A percentile compares a stretch with the other conserved stretches of the same genome.
Conservation (phyloP, 1,140 invertebrate species). For the Anoplophora glabripennis region DNA sequence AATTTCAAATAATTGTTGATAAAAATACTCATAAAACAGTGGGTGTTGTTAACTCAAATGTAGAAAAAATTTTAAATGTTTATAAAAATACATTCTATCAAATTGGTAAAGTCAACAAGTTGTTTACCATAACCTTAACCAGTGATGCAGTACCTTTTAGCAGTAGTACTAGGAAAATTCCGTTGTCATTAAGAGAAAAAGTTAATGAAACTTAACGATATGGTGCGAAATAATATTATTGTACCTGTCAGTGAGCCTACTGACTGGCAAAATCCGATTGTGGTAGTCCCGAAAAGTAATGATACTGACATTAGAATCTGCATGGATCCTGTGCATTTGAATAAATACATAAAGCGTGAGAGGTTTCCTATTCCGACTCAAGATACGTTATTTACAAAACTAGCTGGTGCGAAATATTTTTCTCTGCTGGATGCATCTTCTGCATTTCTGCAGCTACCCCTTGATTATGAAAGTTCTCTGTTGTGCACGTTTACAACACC, state of each 20-base stretch:
- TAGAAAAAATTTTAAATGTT: neutral
- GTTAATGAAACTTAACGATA: constrained; percentile 12
- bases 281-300: neutral
- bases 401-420: constrained; percentile 17
- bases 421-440: constrained; percentile 14
- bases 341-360: constrained; percentile 15
- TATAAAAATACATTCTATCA: neutral
- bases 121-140: constrained; percentile 6
- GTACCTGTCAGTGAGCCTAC: constrained; percentile 7
- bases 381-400: constrained; percentile 12
- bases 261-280: constrained; percentile 1
- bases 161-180: constrained; percentile 8
- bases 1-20: neutral
- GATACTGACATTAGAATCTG: constrained; percentile 4
- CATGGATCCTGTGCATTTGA: constrained; percentile 8
- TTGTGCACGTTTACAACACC: constrained; percentile 10
- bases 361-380: constrained; percentile 10
- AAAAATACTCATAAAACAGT: neutral
- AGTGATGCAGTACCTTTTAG: constrained; percentile 1
- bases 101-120: constrained; percentile 1
- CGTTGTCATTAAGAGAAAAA: constrained; percentile 5
- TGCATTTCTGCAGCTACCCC: constrained; percentile 6
- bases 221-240: constrained; percentile 11
- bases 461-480: constrained; percentile 6
- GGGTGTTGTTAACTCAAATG: neutral